Percentiles rank a stretch among this genome's conserved stretches.
These are phyloP conservation scores for Enteromius paludinosus DNA, from an alignment of 2,797 vertebrate genomes.

Conservation along the genomic window DNA sequence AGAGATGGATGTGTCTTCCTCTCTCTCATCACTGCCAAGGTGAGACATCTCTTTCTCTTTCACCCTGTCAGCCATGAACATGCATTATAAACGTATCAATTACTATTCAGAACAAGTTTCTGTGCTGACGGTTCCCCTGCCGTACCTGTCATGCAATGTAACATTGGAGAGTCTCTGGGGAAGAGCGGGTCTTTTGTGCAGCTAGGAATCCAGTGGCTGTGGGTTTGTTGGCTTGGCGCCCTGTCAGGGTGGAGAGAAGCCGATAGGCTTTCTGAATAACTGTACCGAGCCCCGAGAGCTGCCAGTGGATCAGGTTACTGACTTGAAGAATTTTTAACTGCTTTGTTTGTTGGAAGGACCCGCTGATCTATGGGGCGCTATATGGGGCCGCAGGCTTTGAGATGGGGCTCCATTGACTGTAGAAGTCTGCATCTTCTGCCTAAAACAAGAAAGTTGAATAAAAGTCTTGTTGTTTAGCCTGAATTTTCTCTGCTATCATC, in stretches of 20 bases:
- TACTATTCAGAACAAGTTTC: constrained; percentile 9
- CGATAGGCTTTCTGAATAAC: constrained; percentile 37
- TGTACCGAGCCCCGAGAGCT: constrained; percentile 48
- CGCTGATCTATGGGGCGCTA: background rate
- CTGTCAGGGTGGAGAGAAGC: constrained; percentile 18
- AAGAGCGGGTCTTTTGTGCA: constrained; percentile 3
- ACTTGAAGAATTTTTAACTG: constrained; percentile 51
- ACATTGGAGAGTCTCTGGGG: constrained; percentile 4
- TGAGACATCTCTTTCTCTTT: background rate
- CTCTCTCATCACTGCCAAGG: background rate
- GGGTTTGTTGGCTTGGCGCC: constrained; percentile 40
- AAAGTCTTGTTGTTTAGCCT: background rate
- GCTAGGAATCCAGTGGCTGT: constrained; percentile 47
- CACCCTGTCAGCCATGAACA: background rate
- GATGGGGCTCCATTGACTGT: background rate
- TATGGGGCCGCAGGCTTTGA: constrained; percentile 1
- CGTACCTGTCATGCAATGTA: constrained; percentile 33
- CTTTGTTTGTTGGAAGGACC: constrained; percentile 22
- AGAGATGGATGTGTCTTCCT: background rate
- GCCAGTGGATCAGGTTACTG: constrained; percentile 69
- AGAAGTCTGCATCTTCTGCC: background rate
- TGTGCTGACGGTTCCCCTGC: background rate
- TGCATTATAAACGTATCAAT: background rate
- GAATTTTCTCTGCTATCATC: background rate
- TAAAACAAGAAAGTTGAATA: background rate